Conservation (phyloP, 2,888 invertebrate genomes). For the Aplocera efformata region DNA sequence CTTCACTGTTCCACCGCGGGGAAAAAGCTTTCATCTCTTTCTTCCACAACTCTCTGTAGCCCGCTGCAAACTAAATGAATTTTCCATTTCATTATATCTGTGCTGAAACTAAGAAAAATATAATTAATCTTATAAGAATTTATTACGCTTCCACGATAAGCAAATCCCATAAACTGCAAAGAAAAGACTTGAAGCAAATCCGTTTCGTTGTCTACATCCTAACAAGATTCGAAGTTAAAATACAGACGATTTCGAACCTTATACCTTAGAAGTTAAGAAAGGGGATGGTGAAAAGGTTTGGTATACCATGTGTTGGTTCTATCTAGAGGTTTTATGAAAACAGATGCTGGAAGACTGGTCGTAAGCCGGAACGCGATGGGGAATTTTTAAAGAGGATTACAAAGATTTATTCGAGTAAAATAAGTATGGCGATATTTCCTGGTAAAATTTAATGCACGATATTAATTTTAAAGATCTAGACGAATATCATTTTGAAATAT, state of each 20-base stretch:
- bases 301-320: slow-evolving; percentile 24
- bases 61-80: too few species aligned
- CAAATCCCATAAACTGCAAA: slow-evolving; percentile 40
- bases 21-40: too few species aligned
- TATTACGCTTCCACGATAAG: slow-evolving; percentile 15
- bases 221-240: slow-evolving; percentile 17
- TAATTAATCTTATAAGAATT: slow-evolving; percentile 14
- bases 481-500: too few species aligned
- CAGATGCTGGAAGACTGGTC: slow-evolving; percentile 25
- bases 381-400: slow-evolving; percentile 29
- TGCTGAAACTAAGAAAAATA: too few species aligned
- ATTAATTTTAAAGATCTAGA: too few species aligned
- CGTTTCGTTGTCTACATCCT: slow-evolving; percentile 30
- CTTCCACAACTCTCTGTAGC: too few species aligned
- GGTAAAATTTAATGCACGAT: slow-evolving; percentile 7
- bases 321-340: slow-evolving; percentile 29
- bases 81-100: too few species aligned
- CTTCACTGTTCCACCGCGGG: too few species aligned
- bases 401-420: slow-evolving; percentile 20
- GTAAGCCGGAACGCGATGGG: slow-evolving; percentile 15
- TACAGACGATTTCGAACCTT: slow-evolving; percentile 12
- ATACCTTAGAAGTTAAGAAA: slow-evolving; percentile 3
- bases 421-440: slow-evolving; percentile 9
- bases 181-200: slow-evolving; percentile 41
- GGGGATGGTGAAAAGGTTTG: not conserved